A percentile compares a stretch with the other conserved stretches of the same genome.
Conservation (phyloP, 2,797 vertebrate genomes). For the Catharus ustulatus region DNA sequence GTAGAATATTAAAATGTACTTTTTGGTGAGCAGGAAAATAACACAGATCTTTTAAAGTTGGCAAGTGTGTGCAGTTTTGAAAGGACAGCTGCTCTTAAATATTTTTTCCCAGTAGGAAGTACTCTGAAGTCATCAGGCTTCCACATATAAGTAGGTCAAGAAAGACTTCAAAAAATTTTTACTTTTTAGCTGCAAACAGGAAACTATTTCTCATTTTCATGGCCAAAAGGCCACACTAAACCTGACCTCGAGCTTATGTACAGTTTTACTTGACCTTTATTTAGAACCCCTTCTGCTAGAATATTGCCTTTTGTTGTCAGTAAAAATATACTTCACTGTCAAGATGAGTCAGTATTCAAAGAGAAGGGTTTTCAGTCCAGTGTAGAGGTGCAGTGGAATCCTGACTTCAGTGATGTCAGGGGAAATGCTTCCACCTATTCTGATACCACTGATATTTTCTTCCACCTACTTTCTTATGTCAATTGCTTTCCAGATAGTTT, state of each 20-base stretch:
- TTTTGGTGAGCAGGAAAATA: background rate
- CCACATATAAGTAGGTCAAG: conserved; percentile 20
- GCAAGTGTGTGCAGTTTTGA: background rate
- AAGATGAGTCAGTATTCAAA: background rate
- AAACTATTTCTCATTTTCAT: background rate
- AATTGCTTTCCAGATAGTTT: background rate
- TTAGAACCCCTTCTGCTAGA: background rate
- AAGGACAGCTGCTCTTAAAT: background rate
- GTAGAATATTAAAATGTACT: background rate
- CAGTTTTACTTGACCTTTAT: conserved; percentile 24
- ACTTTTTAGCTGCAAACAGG: background rate
- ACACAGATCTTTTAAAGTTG: background rate
- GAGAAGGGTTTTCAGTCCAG: background rate
- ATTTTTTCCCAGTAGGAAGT: background rate
- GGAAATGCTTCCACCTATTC: background rate
- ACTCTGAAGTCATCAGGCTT: background rate
- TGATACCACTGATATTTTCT: background rate
- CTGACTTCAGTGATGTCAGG: background rate
- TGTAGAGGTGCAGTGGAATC: background rate
- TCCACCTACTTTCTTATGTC: background rate
- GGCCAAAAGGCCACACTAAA: background rate
- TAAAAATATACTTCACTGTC: conserved; percentile 25
- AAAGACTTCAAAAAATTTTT: background rate
- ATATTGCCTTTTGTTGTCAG: conserved; percentile 33
- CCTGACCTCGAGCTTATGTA: background rate